These are phyloP conservation scores for Coranthus polyacanthus DNA, from an alignment of 2,797 vertebrate species.

Conservation along the genomic window DNA sequence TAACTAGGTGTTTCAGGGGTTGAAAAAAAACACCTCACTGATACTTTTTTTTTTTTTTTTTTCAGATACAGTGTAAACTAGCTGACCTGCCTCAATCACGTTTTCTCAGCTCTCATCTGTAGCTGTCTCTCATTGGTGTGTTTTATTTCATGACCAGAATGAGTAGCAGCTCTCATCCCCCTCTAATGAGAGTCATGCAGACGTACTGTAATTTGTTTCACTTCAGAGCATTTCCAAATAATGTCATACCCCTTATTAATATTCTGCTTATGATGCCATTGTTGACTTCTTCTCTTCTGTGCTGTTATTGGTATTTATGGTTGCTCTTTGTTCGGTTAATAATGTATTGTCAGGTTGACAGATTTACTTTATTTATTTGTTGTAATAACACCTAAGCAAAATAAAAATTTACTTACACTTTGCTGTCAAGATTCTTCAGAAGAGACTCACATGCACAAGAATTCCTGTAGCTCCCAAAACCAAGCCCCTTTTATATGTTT, in stretches of 20 bases:
- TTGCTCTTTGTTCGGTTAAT: slow-evolving; percentile 7
- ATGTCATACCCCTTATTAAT: slow-evolving; percentile 21
- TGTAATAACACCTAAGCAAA: slow-evolving; percentile 2
- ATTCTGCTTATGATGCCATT: slow-evolving; percentile 25
- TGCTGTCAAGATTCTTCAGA: slow-evolving; percentile 1
- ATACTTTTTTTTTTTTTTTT: too few relatives aligned
- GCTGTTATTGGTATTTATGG: slow-evolving; percentile 4
- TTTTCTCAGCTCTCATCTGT: slow-evolving; percentile 19
- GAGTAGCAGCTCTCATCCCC: slow-evolving; percentile 19
- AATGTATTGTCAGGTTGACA: slow-evolving; percentile 1
- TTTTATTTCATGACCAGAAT: slow-evolving; percentile 18
- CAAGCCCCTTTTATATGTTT: background rate
- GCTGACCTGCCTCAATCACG: slow-evolving; percentile 15
- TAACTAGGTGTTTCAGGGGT: background rate
- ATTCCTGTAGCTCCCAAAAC: background rate
- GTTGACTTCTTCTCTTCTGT: slow-evolving; percentile 15
- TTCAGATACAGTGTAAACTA: slow-evolving; percentile 26
- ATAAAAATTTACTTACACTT: background rate
- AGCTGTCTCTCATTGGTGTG: background rate
- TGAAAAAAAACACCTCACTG: slow-evolving; percentile 8
- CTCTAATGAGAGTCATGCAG: slow-evolving; percentile 7
- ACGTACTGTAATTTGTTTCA: slow-evolving; percentile 22
- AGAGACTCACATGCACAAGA: background rate
- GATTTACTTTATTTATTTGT: slow-evolving; percentile 1
- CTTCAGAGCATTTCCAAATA: slow-evolving; percentile 24